Conservation (phyloP, 2,888 invertebrate species). For the Mesodorylaimus sp. region DNA sequence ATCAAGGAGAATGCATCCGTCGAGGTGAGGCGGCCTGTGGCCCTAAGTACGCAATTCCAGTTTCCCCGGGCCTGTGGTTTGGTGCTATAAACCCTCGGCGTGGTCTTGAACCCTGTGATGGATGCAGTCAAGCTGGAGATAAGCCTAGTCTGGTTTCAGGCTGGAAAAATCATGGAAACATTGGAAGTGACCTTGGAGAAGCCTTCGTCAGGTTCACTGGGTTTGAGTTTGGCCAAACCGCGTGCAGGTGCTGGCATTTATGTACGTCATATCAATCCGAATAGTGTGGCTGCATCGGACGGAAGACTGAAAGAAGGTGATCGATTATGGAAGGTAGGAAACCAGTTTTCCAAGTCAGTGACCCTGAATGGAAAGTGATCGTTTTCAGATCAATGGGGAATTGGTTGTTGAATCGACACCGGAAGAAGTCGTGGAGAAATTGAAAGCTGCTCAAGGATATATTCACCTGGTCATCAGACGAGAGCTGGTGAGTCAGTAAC, state of each 20-base stretch:
- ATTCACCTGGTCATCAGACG: slow-evolving; percentile 10
- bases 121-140: no score
- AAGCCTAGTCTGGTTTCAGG: no score
- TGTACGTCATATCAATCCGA: slow-evolving; percentile 18
- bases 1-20: no score
- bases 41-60: no score
- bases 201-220: slow-evolving; percentile 12
- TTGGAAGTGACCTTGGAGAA: slow-evolving; percentile 16
- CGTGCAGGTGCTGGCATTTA: slow-evolving; percentile 14
- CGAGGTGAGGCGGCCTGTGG: no score
- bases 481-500: no score
- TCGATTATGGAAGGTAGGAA: slow-evolving; percentile 11
- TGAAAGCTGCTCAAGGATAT: slow-evolving; percentile 18
- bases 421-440: slow-evolving; percentile 20
- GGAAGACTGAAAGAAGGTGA: slow-evolving; percentile 21
- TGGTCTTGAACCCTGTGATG: no score
- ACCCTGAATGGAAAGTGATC: not conserved
- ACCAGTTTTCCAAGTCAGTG: not conserved
- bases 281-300: slow-evolving; percentile 21
- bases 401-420: slow-evolving; percentile 20
- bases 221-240: slow-evolving; percentile 7
- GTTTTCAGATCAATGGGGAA: slow-evolving; percentile 18
- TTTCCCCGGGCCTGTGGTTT: no score
- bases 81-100: no score
- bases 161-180: no score